Evolutionary conservation across 2,113 vertebrate genomes (phyloP).

Genomic region (Phalacrocorax carbo): DNA sequence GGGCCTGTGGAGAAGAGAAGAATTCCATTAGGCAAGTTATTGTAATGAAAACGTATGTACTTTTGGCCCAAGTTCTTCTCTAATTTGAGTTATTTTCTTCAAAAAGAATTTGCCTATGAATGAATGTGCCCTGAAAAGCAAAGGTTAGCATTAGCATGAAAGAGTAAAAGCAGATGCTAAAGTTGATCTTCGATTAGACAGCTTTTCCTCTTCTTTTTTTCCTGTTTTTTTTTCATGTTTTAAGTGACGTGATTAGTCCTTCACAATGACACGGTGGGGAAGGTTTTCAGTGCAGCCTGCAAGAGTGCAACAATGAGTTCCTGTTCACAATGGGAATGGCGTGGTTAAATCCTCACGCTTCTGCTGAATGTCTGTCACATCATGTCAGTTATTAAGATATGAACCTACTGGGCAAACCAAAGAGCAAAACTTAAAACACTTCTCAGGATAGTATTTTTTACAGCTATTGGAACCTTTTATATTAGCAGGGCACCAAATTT

Average conservation of each 20-base stretch:
- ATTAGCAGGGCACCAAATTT: background rate
- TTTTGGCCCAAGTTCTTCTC: background rate
- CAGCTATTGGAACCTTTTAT: background rate
- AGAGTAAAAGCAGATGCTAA: background rate
- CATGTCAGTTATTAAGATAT: background rate
- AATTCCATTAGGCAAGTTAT: background rate
- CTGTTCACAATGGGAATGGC: background rate
- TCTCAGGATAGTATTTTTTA: background rate
- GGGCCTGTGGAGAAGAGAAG: background rate
- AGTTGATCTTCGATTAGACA: constrained; percentile 13
- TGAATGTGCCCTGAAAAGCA: background rate
- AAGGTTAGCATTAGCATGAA: background rate
- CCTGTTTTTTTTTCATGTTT: background rate
- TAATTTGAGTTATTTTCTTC: background rate
- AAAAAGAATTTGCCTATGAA: constrained; percentile 6
- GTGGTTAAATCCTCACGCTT: background rate
- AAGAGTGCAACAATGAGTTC: background rate
- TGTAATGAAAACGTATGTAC: background rate
- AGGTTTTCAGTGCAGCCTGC: background rate
- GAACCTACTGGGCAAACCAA: background rate
- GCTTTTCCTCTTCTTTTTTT: background rate
- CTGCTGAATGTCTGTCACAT: background rate
- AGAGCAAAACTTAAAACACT: background rate
- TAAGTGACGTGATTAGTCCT: constrained; percentile 9
- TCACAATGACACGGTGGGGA: background rate